A percentile compares a stretch with the other conserved stretches of the same genome.
phyloP scores from a whole-genome alignment of 2,113 vertebrate genomes.

The Ptychochromis oligacanthus region DNA sequence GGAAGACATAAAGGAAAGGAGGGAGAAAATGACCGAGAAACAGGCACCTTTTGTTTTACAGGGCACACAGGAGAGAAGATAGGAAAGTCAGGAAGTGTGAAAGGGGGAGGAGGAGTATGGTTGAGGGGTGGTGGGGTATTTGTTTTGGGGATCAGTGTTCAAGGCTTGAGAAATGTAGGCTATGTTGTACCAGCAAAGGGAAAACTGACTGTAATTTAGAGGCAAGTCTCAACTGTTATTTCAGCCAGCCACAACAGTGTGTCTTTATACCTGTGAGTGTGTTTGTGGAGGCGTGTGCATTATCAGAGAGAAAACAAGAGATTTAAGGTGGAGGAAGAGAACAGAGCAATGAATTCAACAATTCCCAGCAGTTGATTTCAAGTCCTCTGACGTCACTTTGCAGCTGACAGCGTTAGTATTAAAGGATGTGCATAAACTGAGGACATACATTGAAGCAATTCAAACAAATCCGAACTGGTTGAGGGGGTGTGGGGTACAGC shows the following conservation, averaged over 20 bases:
- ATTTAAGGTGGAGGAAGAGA: too few relatives aligned
- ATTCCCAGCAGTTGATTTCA: too few relatives aligned
- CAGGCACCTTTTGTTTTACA: constrained; percentile 1
- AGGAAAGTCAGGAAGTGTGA: too few relatives aligned
- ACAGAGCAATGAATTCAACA: too few relatives aligned
- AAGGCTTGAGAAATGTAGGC: constrained; percentile 41
- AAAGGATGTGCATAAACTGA: neutral
- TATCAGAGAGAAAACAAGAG: too few relatives aligned
- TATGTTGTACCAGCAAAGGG: constrained; percentile 34
- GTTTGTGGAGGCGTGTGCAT: neutral
- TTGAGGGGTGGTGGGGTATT: neutral
- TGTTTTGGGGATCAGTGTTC: constrained; percentile 52
- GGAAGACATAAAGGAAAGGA: neutral
- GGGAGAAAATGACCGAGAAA: neutral
- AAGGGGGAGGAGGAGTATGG: neutral
- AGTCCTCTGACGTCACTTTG: too few relatives aligned
- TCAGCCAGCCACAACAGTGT: constrained; percentile 14
- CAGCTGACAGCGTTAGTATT: neutral
- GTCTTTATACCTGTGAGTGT: constrained; percentile 30
- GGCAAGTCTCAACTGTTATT: constrained; percentile 56
- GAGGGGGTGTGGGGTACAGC: neutral
- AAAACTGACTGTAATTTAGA: constrained; percentile 50
- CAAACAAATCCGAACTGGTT: neutral
- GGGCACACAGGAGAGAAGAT: neutral
- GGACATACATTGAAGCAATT: too few relatives aligned